Conservation (phyloP, 2,888 invertebrate genomes). For the Agapetus fuscipes region DNA sequence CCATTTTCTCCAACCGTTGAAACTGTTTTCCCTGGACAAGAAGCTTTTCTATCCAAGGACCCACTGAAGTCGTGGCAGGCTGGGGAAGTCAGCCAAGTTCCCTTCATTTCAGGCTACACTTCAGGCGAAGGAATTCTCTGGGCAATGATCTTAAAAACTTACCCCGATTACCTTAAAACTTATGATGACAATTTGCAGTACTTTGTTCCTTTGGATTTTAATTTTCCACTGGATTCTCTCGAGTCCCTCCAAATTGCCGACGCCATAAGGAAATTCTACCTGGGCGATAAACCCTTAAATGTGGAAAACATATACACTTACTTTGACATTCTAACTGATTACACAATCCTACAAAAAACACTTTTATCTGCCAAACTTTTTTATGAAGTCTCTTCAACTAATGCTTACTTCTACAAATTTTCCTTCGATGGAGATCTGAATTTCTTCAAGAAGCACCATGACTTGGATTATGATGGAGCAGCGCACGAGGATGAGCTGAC, state of each 20-base stretch:
- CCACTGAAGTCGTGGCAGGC: slow-evolving; percentile 31
- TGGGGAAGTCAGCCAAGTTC: slow-evolving; percentile 40
- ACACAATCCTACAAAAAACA: slow-evolving; percentile 35
- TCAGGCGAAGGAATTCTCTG: slow-evolving; percentile 38
- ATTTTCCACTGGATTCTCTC: slow-evolving; percentile 24
- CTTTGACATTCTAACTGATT: slow-evolving; percentile 41
- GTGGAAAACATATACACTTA: slow-evolving; percentile 34
- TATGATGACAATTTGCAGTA: slow-evolving; percentile 28
- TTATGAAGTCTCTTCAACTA: slow-evolving; percentile 29
- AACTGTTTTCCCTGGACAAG: slow-evolving; percentile 31
- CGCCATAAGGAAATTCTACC: slow-evolving; percentile 36
- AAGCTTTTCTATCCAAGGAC: slow-evolving; percentile 36
- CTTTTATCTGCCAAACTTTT: slow-evolving; percentile 31
- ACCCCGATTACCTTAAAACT: slow-evolving; percentile 17
- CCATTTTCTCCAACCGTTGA: slow-evolving; percentile 43
- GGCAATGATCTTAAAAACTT: slow-evolving; percentile 23
- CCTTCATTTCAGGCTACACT: slow-evolving; percentile 42
- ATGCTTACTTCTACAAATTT: slow-evolving; percentile 49
- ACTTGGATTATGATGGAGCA: slow-evolving; percentile 40
- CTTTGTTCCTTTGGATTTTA: slow-evolving; percentile 31
- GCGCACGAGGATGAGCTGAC: slow-evolving; percentile 53
- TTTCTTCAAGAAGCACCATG: slow-evolving; percentile 36
- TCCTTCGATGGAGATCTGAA: slow-evolving; percentile 46
- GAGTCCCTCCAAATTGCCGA: slow-evolving; percentile 26
- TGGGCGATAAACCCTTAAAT: slow-evolving; percentile 31